Evolutionary conservation across 2,113 vertebrate species (phyloP), one percentile per base, ranked within the genome.

Genomic region (Syrmaticus mikado): DNA sequence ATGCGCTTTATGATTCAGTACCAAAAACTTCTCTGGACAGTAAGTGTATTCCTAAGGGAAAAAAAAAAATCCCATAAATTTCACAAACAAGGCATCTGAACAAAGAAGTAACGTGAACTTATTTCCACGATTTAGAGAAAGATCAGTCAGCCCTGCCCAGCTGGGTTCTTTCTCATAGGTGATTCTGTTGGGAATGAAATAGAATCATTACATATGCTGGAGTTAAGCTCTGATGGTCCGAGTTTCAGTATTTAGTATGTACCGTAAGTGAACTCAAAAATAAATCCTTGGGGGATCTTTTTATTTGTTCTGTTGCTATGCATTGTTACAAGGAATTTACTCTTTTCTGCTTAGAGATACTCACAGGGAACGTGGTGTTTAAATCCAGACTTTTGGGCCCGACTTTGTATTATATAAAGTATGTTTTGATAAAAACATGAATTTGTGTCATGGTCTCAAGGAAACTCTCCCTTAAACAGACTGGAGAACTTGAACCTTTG

Each of bases 1-100:
- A 99, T 99, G 97, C 97, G 98, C 67, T 98, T 99, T 67, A 94
- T 99, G 95, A 99, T 99, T 94, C 98, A 97, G 95, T 98, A 99
- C 97, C 99, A 99, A 97, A 98, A 98, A 86, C 97, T 99, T 41
- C 98, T 99, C 5, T 99, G 99, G 99, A 99, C 98, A 22, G 99
- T 99, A 97, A 98, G 98, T 98, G 41, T 61, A 41, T 78, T 65
- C 52, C 80, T 65, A 13, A 13, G 14, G 3, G 27, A 40, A 15
- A 1, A 12, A 1, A 1, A 12, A 16, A 17, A 41, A 30, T 41
- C 6, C 16, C 14, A 58, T 76, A 50, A 21, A 38, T 72, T 65
- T 58, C 3, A 5, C 60, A 79, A 70, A 45, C 13, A 68, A 50
- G 7, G 8, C 34, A 10, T 72, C 9, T 65, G 48, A 90, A 58